Base-by-base conservation (phyloP, 2,888 invertebrate species). In the Lissonota sp. region DNA sequence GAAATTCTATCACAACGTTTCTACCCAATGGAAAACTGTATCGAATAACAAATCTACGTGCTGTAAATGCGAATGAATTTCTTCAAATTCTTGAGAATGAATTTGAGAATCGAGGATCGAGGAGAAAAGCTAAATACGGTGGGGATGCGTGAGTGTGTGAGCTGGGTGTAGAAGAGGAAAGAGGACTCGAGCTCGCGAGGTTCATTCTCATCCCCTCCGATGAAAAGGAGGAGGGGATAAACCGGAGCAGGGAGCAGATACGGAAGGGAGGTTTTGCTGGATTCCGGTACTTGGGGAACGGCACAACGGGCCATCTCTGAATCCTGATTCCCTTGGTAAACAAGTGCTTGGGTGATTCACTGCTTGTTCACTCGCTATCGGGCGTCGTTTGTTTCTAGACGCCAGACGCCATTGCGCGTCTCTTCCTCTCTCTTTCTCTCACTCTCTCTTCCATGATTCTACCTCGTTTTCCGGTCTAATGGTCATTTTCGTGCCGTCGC, bases 281-380 rank as follows among this genome's bases (percentile, higher is more conserved):
- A 90, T 90, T 88, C 88, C 86, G 86, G 86, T 88, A 86, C 87
- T 87, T 83, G 85, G 26, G 26, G 84, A 88, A 88, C 87, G 84
- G 77, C 73, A 72, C 80, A 26, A 82, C 83, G 86, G 87, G 80
- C 77, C 91, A 89, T 89, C 88, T 88, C 87, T 89, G 91, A 90
- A 91, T 91, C 88, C 89, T 91, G 91, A 91, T 91, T 91, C 90
- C 87, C 89, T 91, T 87, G 90, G 91, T 91, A 91, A 91, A 91
- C 91, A 91, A 91, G 90, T 89, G 91, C 90, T 91, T 87, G 90
- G 91, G 91, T 91, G 91, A 91, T 91, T 91, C 91, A 91, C 91
- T 91, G 91, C 91, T 91, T 90, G 90, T 90, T 90, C 91, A 87
- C 88, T 91, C 86, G 74, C 89, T 90, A 88, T 91, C 90, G 88